Base-by-base conservation (phyloP, 2,888 invertebrate species). In the Acleris emargana region DNA sequence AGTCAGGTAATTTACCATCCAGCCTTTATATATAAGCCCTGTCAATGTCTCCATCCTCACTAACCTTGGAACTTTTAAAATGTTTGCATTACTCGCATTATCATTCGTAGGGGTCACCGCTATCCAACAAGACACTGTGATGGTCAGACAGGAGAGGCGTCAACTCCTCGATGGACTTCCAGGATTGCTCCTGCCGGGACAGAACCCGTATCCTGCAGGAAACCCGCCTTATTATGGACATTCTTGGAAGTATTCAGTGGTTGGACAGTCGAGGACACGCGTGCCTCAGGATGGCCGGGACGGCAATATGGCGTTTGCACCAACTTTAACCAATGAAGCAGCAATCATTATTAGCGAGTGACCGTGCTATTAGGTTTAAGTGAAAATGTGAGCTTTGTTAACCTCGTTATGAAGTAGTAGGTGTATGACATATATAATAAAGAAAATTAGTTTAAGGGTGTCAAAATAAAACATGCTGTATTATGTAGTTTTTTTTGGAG, bases 211-310 rank as follows among this genome's bases (percentile, higher is more conserved):
- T 17, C 57, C 57, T 2, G 9, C 3, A 2, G 58, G 58, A n/a
- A 58, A 63, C 25, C 32, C 52, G 2, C 63, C 63, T 3, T 63
- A 63, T 22, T 63, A n/a, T 43, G 63, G 63, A 62, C 62, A 62
- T 50, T 32, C 28, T 7, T 47, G 17, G 11, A 20, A 28, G 11
- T 52, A 45, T 38, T 38, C 38, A 38, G 38, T 38, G 13, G 13
- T 38, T 13, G 38, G 38, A 13, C 38, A 13, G 13, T 38, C 38
- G 9, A 38, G 38, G 38, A 13, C 38, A 5, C 38, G 38, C 13
- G 11, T 38, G 13, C 13, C 38, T 13, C 11, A 38, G 13, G 38
- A 38, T 13, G 13, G 38, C 9, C 38, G 38, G 13, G 13, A 4
- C 4, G 38, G 38, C 38, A 13, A 38, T 38, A 13, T 38, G 38